Evolutionary conservation across 2,888 invertebrate species (phyloP), one percentile per base, ranked within the genome.

Genomic region (Philaethria dido): DNA sequence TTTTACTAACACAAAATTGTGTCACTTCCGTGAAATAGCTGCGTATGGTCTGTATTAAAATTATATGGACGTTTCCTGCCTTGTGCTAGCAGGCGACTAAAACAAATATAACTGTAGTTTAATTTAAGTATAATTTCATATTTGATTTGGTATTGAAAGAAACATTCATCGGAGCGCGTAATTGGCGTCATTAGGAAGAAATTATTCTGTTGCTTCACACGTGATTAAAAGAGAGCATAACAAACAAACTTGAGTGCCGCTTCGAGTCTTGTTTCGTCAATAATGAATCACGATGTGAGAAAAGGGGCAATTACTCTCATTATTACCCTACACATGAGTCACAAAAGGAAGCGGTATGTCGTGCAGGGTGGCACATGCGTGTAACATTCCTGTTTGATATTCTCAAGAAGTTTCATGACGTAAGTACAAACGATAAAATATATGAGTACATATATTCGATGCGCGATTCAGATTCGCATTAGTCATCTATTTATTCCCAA

Each of bases 251-350:
- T 74, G 78, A 84, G 82, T 80, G 82, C 78, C 74, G 79, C 77
- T 79, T 78, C 78, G 80, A 78, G 78, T 78, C 80, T 83, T 79
- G 80, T 82, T 84, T 79, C 81, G 81, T 82, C 75, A 74, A 77
- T 78, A 81, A 88, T 87, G 91, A 92, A 90, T 90, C 91, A 92
- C 88, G 82, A 87, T 88, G 87, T 89, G 89, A 88, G 89, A 91
- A 89, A 87, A 86, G 81, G 80, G 76, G 86, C 89, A 90, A 91
- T 91, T 89, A 89, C 83, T 83, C 84, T 87, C 84, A 87, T 89
- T 89, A 90, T 83, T 81, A 74, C 78, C 74, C 78, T 72, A 76
- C 79, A 80, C 75, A 83, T 88, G 90, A 88, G 80, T 87, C 88
- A 89, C 75, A 76, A 75, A 67, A 81, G 84, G 85, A 85, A 84